A percentile compares a stretch with the other conserved stretches of the same genome.
Conservation (phyloP, 2,888 invertebrate species). For the Eupithecia subumbrata region DNA sequence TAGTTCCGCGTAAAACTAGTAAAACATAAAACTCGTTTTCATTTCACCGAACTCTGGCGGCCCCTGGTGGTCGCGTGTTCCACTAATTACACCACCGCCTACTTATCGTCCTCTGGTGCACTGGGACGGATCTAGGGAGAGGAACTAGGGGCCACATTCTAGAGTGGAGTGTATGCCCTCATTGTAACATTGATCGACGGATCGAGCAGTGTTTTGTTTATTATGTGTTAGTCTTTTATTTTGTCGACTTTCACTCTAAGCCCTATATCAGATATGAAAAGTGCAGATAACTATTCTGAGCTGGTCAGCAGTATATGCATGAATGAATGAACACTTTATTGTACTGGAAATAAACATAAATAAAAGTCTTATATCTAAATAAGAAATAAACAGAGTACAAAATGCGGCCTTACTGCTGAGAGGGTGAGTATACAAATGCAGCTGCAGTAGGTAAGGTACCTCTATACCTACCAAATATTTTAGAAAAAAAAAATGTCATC, state of each 20-base stretch:
- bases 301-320: no score
- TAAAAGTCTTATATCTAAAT: no score
- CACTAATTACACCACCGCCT: constrained; percentile 71
- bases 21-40: constrained; percentile 29
- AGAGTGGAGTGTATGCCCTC: not conserved
- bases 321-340: no score
- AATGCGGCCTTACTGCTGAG: no score
- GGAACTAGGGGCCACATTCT: not conserved
- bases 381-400: no score
- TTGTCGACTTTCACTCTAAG: not conserved
- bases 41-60: constrained; percentile 51
- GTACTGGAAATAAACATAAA: no score
- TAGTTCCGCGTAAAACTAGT: constrained; percentile 37
- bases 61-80: constrained; percentile 77
- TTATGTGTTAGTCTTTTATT: no score
- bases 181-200: not conserved
- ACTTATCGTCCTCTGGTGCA: constrained; percentile 32
- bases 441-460: no score
- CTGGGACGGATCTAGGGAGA: constrained; percentile 16
- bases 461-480: no score
- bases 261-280: not conserved
- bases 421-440: no score
- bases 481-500: no score
- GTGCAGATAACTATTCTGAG: not conserved
- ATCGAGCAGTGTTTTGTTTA: not conserved